phyloP scores from a whole-genome alignment of 2,797 vertebrate species.

The Austrolebias charrua region DNA sequence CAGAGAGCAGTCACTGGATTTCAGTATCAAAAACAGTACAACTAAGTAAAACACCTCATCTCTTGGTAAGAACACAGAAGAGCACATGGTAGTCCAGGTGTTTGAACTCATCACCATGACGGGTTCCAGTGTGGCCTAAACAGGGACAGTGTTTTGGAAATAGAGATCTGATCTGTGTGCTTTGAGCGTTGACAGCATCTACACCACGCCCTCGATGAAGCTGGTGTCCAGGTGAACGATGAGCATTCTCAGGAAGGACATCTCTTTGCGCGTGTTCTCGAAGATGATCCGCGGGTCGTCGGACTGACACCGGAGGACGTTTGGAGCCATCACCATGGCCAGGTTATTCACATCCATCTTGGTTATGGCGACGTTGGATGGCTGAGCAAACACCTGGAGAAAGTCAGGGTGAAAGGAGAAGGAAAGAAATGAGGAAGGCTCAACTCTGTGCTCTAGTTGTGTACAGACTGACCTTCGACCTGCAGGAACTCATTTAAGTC shows the following conservation, averaged over 20 bases:
- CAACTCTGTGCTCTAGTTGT: background rate
- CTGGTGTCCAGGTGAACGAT: conserved; percentile 91
- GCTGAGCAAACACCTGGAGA: conserved; percentile 88
- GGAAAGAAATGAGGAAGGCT: conserved; percentile 3
- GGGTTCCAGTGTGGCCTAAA: conserved; percentile 70
- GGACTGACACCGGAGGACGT: conserved; percentile 90
- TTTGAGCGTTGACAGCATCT: conserved; percentile 43
- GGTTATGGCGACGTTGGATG: conserved; percentile 87
- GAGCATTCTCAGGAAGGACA: conserved; percentile 92
- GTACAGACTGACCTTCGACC: conserved; percentile 18
- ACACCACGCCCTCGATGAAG: conserved; percentile 86
- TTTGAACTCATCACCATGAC: conserved; percentile 30
- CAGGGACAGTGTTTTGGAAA: conserved; percentile 56
- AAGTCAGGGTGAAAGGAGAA: background rate
- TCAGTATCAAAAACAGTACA: conserved; percentile 42
- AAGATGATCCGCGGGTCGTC: conserved; percentile 91
- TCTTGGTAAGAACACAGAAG: conserved; percentile 26
- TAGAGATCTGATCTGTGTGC: conserved; percentile 7
- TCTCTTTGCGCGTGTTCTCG: conserved; percentile 92
- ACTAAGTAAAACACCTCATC: conserved; percentile 11
- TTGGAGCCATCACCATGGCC: conserved; percentile 96
- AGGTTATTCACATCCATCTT: conserved; percentile 97
- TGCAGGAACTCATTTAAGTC: background rate
- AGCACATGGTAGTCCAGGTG: conserved; percentile 31
- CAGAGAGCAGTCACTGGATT: conserved; percentile 31